Base-by-base conservation (phyloP, 2,113 vertebrate species). In the Lanius collurio region DNA sequence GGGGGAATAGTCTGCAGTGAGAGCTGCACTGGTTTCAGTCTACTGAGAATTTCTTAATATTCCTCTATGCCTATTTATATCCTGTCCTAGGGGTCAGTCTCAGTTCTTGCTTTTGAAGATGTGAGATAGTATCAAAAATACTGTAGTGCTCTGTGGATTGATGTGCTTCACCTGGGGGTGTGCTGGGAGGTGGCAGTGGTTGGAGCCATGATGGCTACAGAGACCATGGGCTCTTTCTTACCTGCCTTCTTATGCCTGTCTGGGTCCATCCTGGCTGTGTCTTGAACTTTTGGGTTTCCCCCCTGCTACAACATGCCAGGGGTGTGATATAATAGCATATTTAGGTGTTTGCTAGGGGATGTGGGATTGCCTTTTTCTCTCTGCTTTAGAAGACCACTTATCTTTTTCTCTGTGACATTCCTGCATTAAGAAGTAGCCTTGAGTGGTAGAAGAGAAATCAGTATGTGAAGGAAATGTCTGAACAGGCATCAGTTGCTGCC, bases 201-300 rank as follows among this genome's bases (percentile, higher is more conserved):
- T 39, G 59, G 60, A 41, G 56, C 35, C 11, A 6, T 30, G 39
- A 18, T 0, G 0, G 13, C 7, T 44, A 15, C n/a, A 42, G 59
- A 64, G 30, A 39, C 14, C 12, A 5, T 3, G 17, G 20, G 6
- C 33, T 90, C 10, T 53, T 71, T 50, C 31, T 71, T 67, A 8
- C 33, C 24, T 4, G 13, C 49, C 13, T n/a, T 55, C 31, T 67
- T 31, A 5, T 1, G 7, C 47, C 56, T 65, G 4, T 37, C 59
- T 55, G 24, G 13, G 24, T 62, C n/a, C 3, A 2, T 65, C 53
- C 75, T 1, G 6, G 11, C 26, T 42, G 8, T 56, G 9, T 23
- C 49, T 74, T 46, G 23, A 65, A 15, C 13, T 80, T 37, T 8
- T 28, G 13, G 19, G 3, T 7, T 79, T 90, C 73, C 23, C 4